Evolutionary conservation across 2,888 invertebrate species (phyloP).

Genomic region (Axea sp.): DNA sequence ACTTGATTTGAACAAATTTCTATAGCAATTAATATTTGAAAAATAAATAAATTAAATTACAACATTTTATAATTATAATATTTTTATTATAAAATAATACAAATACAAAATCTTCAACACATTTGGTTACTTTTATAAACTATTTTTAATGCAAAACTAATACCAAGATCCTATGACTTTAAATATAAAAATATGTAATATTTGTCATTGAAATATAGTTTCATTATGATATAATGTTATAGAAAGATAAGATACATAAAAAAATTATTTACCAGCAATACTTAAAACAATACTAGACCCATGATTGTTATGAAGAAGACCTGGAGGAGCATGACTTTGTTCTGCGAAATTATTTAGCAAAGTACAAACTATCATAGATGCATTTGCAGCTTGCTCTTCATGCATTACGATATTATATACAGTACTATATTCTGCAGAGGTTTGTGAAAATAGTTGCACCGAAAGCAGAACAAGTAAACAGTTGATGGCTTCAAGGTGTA

Average conservation of each 20-base stretch:
- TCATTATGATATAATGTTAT: too few species aligned
- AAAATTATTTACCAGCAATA: slow-evolving; percentile 81
- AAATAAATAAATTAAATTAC: too few species aligned
- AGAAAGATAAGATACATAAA: too few species aligned
- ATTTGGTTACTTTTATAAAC: too few species aligned
- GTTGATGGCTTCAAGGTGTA: slow-evolving; percentile 94
- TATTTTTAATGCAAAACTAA: too few species aligned
- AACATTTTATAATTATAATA: too few species aligned
- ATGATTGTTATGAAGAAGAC: slow-evolving; percentile 83
- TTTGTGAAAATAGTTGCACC: slow-evolving; percentile 89
- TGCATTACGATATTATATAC: slow-evolving; percentile 83
- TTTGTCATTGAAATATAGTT: too few species aligned
- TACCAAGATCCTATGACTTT: too few species aligned
- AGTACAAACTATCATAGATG: slow-evolving; percentile 88
- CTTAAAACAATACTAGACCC: slow-evolving; percentile 93
- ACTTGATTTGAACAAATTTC: slow-evolving; percentile 55
- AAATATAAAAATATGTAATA: too few species aligned
- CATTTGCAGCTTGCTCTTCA: slow-evolving; percentile 86
- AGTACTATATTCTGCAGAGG: slow-evolving; percentile 78
- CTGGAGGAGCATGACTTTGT: slow-evolving; percentile 85
- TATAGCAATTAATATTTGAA: too few species aligned
- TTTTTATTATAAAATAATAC: too few species aligned
- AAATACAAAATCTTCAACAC: too few species aligned
- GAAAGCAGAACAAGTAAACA: slow-evolving; percentile 92
- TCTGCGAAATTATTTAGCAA: slow-evolving; percentile 88